phyloP scores from a whole-genome alignment of 2,113 vertebrate genomes.

The Phaethornis superciliosus region DNA sequence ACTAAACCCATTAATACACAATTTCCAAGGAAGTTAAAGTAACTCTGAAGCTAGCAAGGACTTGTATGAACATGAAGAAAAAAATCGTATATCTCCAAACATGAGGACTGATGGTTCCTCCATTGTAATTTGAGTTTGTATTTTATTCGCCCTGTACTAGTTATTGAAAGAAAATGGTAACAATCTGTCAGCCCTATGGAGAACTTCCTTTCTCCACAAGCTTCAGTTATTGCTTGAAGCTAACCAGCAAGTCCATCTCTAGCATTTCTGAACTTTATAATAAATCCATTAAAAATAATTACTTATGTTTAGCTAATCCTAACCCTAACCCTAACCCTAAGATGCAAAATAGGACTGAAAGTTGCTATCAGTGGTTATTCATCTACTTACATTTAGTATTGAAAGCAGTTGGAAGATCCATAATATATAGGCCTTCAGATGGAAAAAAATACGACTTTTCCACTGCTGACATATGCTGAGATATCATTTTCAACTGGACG shows the following conservation, averaged over 20 bases:
- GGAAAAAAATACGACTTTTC: not conserved
- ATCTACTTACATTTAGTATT: not conserved
- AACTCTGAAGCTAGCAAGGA: not conserved
- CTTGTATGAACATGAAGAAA: not conserved
- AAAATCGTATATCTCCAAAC: not conserved
- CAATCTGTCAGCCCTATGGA: not conserved
- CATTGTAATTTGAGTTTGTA: not conserved
- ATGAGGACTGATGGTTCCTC: not conserved
- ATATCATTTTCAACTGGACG: not conserved
- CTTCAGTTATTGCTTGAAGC: not conserved
- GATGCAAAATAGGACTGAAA: not conserved
- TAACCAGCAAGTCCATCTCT: not conserved
- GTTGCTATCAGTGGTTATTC: not conserved
- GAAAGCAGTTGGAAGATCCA: not conserved
- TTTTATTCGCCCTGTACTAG: not conserved
- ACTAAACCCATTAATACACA: not conserved
- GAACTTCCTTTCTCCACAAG: not conserved
- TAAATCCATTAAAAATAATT: not conserved
- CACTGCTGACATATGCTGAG: not conserved
- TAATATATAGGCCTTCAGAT: not conserved
- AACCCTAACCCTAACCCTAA: too few relatives aligned
- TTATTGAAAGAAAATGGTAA: not conserved
- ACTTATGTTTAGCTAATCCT: not conserved
- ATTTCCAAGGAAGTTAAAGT: constrained; percentile 7
- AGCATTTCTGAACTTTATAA: not conserved